A percentile compares a stretch with the other conserved stretches of the same genome.
Evolutionary conservation across 2,888 invertebrate genomes (phyloP).

Genomic region (Amiota communis): DNA sequence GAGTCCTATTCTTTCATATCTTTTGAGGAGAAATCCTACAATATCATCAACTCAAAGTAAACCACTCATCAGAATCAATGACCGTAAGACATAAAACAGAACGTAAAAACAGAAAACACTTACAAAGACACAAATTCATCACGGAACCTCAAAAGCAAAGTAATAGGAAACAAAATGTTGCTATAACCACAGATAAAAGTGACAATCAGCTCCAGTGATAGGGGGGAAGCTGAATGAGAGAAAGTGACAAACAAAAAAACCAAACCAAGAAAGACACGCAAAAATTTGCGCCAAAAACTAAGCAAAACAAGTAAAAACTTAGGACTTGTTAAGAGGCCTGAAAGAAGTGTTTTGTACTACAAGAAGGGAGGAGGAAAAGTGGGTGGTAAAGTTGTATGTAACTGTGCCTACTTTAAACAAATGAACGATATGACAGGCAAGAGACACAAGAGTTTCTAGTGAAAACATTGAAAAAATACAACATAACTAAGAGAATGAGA

Average conservation of each 20-base stretch:
- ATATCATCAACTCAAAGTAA: not conserved
- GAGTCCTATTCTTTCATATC: no score
- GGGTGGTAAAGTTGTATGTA: not conserved
- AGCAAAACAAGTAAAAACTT: slow-evolving; percentile 3
- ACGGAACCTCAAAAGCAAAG: not conserved
- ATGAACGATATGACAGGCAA: not conserved
- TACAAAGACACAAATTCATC: not conserved
- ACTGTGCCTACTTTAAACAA: not conserved
- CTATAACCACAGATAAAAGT: no score
- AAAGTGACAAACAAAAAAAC: not conserved
- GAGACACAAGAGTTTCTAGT: not conserved
- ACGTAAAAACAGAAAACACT: not conserved
- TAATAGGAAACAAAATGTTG: not conserved
- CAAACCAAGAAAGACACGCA: not conserved
- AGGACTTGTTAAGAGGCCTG: not conserved
- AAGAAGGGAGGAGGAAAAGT: not conserved
- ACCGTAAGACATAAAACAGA: not conserved
- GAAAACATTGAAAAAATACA: slow-evolving; percentile 46
- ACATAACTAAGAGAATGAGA: slow-evolving; percentile 47
- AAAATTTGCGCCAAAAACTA: slow-evolving; percentile 4
- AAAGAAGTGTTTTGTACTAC: not conserved
- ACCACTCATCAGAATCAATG: not conserved
- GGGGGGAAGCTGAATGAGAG: no score
- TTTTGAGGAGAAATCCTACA: not conserved
- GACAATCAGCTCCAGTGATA: no score